A percentile compares a stretch with the other conserved stretches of the same genome.
Evolutionary conservation across 1,140 invertebrate genomes (phyloP).

Genomic region (Hylaeus volcanicus): DNA sequence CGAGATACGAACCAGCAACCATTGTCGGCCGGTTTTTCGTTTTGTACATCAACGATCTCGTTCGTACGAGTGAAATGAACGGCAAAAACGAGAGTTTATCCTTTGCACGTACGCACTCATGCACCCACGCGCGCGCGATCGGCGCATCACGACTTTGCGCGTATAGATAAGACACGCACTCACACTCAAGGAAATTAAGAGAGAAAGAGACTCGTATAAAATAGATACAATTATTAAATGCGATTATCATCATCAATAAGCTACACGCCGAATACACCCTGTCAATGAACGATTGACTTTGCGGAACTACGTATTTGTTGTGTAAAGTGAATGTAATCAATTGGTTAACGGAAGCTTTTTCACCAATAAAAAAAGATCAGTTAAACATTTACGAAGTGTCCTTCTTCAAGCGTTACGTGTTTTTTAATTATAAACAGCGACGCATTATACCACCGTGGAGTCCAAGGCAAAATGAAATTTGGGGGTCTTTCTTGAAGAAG

Average conservation of each 20-base stretch:
- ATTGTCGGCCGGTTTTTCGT: slow-evolving; percentile 12
- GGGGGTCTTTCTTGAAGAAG: too few species aligned
- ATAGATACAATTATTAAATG: slow-evolving; percentile 33
- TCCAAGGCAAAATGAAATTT: too few species aligned
- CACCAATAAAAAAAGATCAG: slow-evolving; percentile 76
- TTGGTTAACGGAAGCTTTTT: slow-evolving; percentile 76
- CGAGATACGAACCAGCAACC: background rate
- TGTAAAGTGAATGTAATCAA: slow-evolving; percentile 75
- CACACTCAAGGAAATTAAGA: slow-evolving; percentile 36
- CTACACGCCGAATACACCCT: slow-evolving; percentile 48
- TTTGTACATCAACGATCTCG: slow-evolving; percentile 32
- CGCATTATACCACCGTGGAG: too few species aligned
- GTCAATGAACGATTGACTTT: slow-evolving; percentile 46
- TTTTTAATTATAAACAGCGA: slow-evolving; percentile 18
- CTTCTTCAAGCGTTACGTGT: slow-evolving; percentile 38
- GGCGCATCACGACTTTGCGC: slow-evolving; percentile 9
- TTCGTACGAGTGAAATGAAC: background rate
- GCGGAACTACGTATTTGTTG: slow-evolving; percentile 67
- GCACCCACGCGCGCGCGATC: slow-evolving; percentile 13
- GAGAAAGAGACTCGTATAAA: slow-evolving; percentile 43
- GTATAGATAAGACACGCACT: slow-evolving; percentile 20
- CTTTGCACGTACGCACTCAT: slow-evolving; percentile 24
- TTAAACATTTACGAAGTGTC: slow-evolving; percentile 66
- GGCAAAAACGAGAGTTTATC: background rate
- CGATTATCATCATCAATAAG: slow-evolving; percentile 37